phyloP scores from a whole-genome alignment of 2,113 vertebrate genomes.

The Stercorarius parasiticus region DNA sequence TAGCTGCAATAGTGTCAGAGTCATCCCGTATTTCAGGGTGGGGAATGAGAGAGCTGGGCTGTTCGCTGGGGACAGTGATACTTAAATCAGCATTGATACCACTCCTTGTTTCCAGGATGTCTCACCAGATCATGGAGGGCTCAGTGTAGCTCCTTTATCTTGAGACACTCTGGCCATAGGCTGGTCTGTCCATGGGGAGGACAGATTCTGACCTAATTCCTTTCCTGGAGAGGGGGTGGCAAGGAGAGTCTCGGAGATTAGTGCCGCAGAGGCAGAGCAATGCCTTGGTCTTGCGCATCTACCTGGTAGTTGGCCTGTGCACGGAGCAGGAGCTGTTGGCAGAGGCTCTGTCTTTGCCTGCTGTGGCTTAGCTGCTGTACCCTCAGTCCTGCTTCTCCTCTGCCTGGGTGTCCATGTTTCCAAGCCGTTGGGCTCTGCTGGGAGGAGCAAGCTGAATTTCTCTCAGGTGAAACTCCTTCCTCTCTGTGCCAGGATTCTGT shows the following conservation, averaged over 20 bases:
- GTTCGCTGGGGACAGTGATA: neutral
- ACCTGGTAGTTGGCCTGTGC: neutral
- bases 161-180: neutral
- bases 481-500: slow-evolving; percentile 85
- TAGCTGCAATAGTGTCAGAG: neutral
- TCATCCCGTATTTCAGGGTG: neutral
- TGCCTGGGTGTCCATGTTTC: neutral
- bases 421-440: neutral
- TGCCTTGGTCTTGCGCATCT: neutral
- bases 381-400: neutral
- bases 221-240: neutral
- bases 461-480: neutral
- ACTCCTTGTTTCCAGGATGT: neutral
- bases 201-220: neutral
- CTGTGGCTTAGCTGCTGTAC: neutral
- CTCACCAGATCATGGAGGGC: neutral
- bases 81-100: neutral
- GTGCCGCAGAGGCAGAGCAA: neutral
- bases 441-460: neutral
- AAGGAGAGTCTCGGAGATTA: neutral
- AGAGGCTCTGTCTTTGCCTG: neutral
- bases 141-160: neutral
- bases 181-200: neutral
- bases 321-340: neutral
- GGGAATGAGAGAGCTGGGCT: neutral